A percentile compares a stretch with the other conserved stretches of the same genome.
These are phyloP conservation scores for Hartigia nigra DNA, from an alignment of 2,888 invertebrate species.

Conservation along the genomic window DNA sequence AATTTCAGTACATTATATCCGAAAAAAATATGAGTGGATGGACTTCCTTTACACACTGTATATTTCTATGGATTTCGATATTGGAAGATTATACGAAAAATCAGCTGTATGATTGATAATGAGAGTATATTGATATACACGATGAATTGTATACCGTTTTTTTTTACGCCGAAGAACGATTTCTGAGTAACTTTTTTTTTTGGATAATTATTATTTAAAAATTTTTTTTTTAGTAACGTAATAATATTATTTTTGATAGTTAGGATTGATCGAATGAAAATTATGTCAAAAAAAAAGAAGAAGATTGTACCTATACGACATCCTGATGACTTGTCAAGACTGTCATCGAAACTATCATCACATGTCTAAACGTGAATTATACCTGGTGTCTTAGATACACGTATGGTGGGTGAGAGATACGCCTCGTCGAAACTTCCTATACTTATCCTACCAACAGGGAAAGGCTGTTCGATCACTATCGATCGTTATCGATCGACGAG, in stretches of 20 bases:
- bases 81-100: background rate
- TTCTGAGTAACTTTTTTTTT: no score
- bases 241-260: background rate
- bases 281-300: background rate
- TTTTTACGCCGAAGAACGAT: no score
- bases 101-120: background rate
- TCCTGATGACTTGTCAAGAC: background rate
- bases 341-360: background rate
- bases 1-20: background rate
- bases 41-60: background rate
- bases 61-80: background rate
- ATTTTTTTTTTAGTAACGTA: background rate
- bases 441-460: conserved; percentile 3
- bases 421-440: conserved; percentile 2
- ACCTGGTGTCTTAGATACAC: background rate
- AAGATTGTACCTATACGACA: background rate
- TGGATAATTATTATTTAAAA: background rate
- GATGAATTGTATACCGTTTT: no score
- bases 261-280: background rate
- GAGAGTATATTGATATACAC: background rate
- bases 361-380: background rate
- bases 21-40: background rate
- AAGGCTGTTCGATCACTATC: conserved; percentile 8
- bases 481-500: conserved; percentile 18
- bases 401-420: background rate